Conservation (phyloP, 2,888 invertebrate genomes). For the Philereme transversata region DNA sequence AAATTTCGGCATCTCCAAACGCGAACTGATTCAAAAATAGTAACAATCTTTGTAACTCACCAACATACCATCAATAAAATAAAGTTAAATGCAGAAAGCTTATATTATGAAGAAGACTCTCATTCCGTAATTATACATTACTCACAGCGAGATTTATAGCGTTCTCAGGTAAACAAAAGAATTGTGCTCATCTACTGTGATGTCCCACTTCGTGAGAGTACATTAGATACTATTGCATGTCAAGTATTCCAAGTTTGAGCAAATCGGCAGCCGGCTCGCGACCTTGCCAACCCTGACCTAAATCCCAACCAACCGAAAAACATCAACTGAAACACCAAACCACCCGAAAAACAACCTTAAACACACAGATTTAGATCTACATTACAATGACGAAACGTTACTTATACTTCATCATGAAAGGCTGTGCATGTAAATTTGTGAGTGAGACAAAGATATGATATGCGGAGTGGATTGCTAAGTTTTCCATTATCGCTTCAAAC, state of each 20-base stretch:
- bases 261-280: constrained; percentile 23
- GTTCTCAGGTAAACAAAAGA: constrained; percentile 6
- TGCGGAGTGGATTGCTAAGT: constrained; percentile 21
- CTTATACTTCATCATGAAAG: constrained; percentile 16
- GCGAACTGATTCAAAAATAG: no score
- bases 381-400: constrained; percentile 1
- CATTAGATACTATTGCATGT: constrained; percentile 22
- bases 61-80: no score
- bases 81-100: no score
- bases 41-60: no score
- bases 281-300: constrained; percentile 30
- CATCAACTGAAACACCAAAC: constrained; percentile 9
- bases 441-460: constrained; percentile 33
- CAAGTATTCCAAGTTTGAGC: constrained; percentile 23
- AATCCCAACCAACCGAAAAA: constrained; percentile 17
- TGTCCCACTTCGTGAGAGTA: background rate
- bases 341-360: constrained; percentile 18
- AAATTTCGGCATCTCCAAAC: no score
- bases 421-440: constrained; percentile 27
- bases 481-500: constrained; percentile 6
- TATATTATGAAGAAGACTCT: no score
- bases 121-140: background rate
- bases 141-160: no score
- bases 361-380: constrained; percentile 13
- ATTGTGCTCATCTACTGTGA: background rate